These are phyloP conservation scores for Poecilia latipinna DNA, from an alignment of 2,113 vertebrate genomes.

Conservation along the genomic window DNA sequence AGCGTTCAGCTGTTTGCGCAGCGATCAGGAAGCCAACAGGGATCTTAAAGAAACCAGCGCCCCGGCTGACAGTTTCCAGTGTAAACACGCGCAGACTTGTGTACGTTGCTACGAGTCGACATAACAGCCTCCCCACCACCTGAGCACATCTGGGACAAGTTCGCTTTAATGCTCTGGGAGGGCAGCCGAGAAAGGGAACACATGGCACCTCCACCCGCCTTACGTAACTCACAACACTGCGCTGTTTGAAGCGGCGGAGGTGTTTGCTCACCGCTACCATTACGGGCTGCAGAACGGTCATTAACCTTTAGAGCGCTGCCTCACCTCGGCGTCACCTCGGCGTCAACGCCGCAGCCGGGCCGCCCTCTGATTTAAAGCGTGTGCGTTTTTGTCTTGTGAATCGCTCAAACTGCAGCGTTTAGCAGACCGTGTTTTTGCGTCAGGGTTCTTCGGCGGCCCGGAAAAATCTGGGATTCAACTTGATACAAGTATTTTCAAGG, in stretches of 20 bases:
- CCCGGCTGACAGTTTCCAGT: background rate
- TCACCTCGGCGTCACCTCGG: slow-evolving; percentile 40
- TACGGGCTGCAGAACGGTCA: slow-evolving; percentile 57
- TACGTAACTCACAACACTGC: slow-evolving; percentile 54
- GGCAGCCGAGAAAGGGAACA: slow-evolving; percentile 58
- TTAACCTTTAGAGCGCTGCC: slow-evolving; percentile 72
- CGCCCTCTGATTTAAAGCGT: slow-evolving; percentile 2
- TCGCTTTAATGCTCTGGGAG: slow-evolving; percentile 15
- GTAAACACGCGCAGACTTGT: background rate
- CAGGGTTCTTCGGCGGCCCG: background rate
- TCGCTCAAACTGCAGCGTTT: slow-evolving; percentile 31
- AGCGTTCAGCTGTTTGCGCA: slow-evolving; percentile 14
- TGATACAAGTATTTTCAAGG: background rate
- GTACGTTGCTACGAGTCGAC: background rate
- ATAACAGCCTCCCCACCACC: background rate
- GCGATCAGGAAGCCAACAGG: slow-evolving; percentile 19
- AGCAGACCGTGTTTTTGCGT: slow-evolving; percentile 7
- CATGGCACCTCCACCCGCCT: slow-evolving; percentile 42
- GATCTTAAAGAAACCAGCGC: background rate
- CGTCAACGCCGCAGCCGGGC: slow-evolving; percentile 25
- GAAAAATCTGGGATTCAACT: slow-evolving; percentile 12
- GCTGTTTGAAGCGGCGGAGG: slow-evolving; percentile 43
- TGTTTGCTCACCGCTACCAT: slow-evolving; percentile 70
- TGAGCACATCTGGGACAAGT: background rate
- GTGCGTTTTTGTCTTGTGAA: slow-evolving; percentile 24